Evolutionary conservation across 2,888 invertebrate species (phyloP), one percentile per base, ranked within the genome.

Genomic region (Zygothrica quintamaculata): DNA sequence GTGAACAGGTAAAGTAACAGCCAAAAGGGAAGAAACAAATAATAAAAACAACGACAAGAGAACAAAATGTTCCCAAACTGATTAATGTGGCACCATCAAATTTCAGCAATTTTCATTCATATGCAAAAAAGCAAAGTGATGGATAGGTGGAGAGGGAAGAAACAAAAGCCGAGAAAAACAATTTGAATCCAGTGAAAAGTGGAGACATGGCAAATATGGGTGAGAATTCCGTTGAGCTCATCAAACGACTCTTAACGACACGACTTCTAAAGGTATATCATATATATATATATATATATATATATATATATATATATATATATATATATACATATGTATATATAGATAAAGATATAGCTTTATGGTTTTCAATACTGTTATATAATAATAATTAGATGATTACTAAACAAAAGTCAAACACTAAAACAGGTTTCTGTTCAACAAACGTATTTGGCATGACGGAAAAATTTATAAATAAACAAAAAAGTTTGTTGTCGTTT

Each of bases 61-160:
- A 58, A 13, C 15, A 47, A 57, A 43, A 53, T 44, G 46, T 72
- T 68, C 66, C 61, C 55, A 60, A 65, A 66, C 61, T 76, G 80
- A 80, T 80, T 84, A 65, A 80, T 80, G 74, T 71, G 37, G 44
- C 37, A 61, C 61, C 61, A 74, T 81, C 80, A 80, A 64, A 61
- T 79, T 84, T 77, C 80, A 79, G 58, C 48, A 36, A 53, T 60
- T 70, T 86, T 80, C 84, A 81, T 81, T 81, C 84, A 81, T 81
- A 81, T 81, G 80, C 87, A 81, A 86, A 81, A 70, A 39, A 34
- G 15, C 16, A 7, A 11, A 22, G 40, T 46, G 26, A 8, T 26
- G 26, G 26, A 26, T 26, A 8, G 26, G 26, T 4, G 26, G 26
- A 26, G 4, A 8, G 34, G 12, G 12, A 7, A n/a, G 34, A n/a